Base-by-base conservation (phyloP, 2,113 vertebrate species). In the Megalops atlanticus region DNA sequence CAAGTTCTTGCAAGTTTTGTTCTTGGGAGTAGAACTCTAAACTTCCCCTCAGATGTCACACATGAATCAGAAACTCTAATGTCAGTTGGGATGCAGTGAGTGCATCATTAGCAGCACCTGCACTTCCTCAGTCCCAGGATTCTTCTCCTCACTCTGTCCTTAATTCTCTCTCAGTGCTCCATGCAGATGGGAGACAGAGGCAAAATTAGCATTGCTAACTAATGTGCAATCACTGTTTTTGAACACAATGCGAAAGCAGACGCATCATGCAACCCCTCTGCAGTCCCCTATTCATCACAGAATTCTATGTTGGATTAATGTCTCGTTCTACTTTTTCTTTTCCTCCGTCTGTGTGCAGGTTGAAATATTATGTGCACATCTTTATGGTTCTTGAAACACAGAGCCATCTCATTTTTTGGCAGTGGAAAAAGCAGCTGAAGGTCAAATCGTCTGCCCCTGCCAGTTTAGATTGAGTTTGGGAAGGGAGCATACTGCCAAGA, bases 171-270 rank as follows among this genome's bases (percentile, higher is more conserved):
- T 8, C 4, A 74, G 45, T 54, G 47, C 21, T n/a, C 68, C 3
- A 38, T 49, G 70, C 71, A 80, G 15, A 74, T 76, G 73, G 40
- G 73, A 7, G 24, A 21, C 18, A 3, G 16, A 35, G 47, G 15
- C 21, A 31, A 54, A 40, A 64, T 54, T 64, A 74, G 47, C 79
- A 80, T 41, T 2, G 47, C 24, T 74, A 74, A 40, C 52, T n/a
- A 54, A 80, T 74, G 45, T 74, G 68, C 36, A 74, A 64, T 80
- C 79, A 24, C 2, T 64, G 35, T 74, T 39, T 40, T n/a, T 15
- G 27, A 58, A 10, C 31, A 16, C 15, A 15, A 52, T 74, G n/a
- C 4, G 15, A 49, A 47, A 80, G 27, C 39, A 21, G 38, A 14
- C 43, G 33, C 33, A n/a, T 41, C 15, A 74, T 74, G 1, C 12